A percentile compares a stretch with the other conserved stretches of the same genome.
These are phyloP conservation scores for Platorchestia sp. DNA, from an alignment of 1,140 invertebrate species.

Conservation along the genomic window DNA sequence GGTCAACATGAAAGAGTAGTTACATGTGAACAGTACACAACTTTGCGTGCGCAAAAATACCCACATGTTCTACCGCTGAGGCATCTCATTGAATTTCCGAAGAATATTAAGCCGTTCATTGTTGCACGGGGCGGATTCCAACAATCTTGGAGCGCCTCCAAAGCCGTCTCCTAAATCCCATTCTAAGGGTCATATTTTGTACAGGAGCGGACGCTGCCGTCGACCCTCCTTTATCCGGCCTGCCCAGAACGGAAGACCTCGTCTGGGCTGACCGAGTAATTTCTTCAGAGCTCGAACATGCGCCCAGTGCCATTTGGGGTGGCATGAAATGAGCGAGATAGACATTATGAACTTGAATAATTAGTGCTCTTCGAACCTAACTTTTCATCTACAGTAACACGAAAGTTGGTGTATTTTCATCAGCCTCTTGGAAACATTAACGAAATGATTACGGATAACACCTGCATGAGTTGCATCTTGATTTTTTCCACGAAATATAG, in stretches of 20 bases:
- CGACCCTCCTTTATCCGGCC: constrained; percentile 48
- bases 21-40: not conserved
- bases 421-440: not conserved
- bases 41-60: not conserved
- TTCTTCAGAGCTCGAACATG: not conserved
- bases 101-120: constrained; percentile 11
- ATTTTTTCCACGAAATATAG: too few relatives aligned
- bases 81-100: not conserved
- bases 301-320: not conserved
- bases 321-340: not conserved
- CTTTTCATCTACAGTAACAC: not conserved
- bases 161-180: constrained; percentile 53
- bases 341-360: not conserved
- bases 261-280: constrained; percentile 19
- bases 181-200: constrained; percentile 48
- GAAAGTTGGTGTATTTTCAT: not conserved
- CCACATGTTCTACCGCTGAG: not conserved
- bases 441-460: not conserved
- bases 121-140: constrained; percentile 17
- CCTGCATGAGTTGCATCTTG: not conserved
- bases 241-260: constrained; percentile 46
- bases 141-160: constrained; percentile 55
- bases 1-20: not conserved
- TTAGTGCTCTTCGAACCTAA: not conserved
- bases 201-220: constrained; percentile 20